These are phyloP conservation scores for Larimichthys crocea DNA, from an alignment of 2,113 vertebrate species.

Conservation along the genomic window DNA sequence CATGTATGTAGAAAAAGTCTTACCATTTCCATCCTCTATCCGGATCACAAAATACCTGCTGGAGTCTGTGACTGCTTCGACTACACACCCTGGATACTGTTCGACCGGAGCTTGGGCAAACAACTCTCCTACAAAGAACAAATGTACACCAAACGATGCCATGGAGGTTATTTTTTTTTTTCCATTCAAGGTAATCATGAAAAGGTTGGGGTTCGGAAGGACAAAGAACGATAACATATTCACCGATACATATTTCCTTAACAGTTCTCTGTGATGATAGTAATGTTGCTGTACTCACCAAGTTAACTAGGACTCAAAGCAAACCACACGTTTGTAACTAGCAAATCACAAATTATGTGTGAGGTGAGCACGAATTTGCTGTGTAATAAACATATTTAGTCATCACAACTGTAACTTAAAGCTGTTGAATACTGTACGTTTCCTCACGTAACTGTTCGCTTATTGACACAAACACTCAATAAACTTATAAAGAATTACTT, in stretches of 20 bases:
- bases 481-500: too few species aligned
- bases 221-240: background rate
- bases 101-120: slow-evolving; percentile 95
- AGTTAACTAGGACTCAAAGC: too few species aligned
- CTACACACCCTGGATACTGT: slow-evolving; percentile 90
- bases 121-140: slow-evolving; percentile 88
- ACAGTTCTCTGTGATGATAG: too few species aligned
- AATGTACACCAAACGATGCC: slow-evolving; percentile 18
- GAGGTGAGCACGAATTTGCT: too few species aligned
- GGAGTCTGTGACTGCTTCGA: slow-evolving; percentile 93
- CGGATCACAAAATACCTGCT: slow-evolving; percentile 96
- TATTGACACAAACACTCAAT: background rate
- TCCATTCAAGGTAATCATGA: background rate
- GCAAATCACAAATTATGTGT: too few species aligned
- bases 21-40: slow-evolving; percentile 92
- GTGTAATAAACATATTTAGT: too few species aligned
- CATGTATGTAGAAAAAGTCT: background rate
- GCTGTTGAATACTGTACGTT: background rate
- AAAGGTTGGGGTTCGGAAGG: background rate
- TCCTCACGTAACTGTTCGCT: background rate
- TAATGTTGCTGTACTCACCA: too few species aligned
- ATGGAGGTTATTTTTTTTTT: background rate
- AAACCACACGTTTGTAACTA: too few species aligned
- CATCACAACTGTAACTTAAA: background rate
- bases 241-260: too few species aligned